These are phyloP conservation scores for Caenorhabditis parvicauda DNA, from an alignment of 2,888 invertebrate genomes.

Conservation along the genomic window DNA sequence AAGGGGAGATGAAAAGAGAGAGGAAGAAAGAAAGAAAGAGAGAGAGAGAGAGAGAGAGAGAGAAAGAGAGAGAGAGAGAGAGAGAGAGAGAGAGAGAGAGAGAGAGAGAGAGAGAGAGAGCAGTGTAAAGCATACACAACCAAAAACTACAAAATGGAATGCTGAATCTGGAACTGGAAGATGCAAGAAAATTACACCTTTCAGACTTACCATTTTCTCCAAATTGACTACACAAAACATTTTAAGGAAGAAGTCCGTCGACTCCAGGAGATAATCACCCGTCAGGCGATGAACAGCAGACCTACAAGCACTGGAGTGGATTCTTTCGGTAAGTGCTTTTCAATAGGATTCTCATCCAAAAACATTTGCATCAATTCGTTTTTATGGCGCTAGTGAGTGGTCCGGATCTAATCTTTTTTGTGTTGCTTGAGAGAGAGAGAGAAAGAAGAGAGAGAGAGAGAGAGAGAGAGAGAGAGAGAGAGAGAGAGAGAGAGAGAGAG, in stretches of 20 bases:
- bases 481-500: no score
- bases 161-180: neutral
- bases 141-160: neutral
- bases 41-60: no score
- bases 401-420: no score
- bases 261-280: slow-evolving; percentile 44
- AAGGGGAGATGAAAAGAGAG: no score
- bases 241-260: slow-evolving; percentile 53
- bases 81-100: neutral
- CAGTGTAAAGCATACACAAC: neutral
- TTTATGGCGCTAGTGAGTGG: no score
- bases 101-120: neutral
- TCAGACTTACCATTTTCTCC: no score
- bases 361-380: neutral
- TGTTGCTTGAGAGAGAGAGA: no score
- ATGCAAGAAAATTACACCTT: neutral
- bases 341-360: neutral
- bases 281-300: no score
- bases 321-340: slow-evolving; percentile 48
- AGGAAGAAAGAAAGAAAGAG: no score
- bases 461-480: no score
- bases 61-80: no score
- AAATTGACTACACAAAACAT: neutral
- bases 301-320: slow-evolving; percentile 48
- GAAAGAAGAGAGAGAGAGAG: no score